Evolutionary conservation across 1,140 invertebrate genomes (phyloP).

Genomic region (Apis cerana): DNA sequence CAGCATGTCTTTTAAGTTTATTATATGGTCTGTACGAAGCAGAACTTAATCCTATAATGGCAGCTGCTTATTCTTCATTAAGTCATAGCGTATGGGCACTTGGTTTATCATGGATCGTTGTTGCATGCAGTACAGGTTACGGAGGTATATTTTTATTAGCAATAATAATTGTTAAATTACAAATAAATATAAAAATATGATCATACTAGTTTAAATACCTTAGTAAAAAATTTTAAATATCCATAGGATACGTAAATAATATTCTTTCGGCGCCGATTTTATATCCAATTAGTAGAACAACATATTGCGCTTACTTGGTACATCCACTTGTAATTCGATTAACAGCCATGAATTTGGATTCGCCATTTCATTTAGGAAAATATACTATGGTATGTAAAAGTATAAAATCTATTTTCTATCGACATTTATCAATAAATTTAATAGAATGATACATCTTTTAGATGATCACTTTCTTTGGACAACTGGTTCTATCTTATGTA

Average conservation of each 20-base stretch:
- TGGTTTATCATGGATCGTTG: constrained; percentile 91
- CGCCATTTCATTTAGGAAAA: constrained; percentile 89
- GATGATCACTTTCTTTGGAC: constrained; percentile 89
- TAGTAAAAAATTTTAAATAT: constrained; percentile 47
- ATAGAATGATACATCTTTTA: constrained; percentile 75
- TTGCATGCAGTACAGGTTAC: constrained; percentile 93
- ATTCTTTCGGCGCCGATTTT: constrained; percentile 88
- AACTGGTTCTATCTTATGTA: constrained; percentile 88
- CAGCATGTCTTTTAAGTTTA: constrained; percentile 85
- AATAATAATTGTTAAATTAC: background rate
- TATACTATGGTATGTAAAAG: constrained; percentile 85
- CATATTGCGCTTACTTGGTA: constrained; percentile 91
- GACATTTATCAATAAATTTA: background rate
- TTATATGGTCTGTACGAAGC: constrained; percentile 89
- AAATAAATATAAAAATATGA: background rate
- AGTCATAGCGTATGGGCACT: constrained; percentile 93
- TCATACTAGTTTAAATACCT: background rate
- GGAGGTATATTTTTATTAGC: constrained; percentile 83
- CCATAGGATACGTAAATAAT: constrained; percentile 86
- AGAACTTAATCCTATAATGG: constrained; percentile 85
- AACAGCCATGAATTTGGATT: constrained; percentile 89
- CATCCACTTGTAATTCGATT: constrained; percentile 90
- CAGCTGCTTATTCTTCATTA: constrained; percentile 90
- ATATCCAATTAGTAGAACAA: constrained; percentile 91
- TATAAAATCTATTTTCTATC: background rate